Base-by-base conservation (phyloP, 2,888 invertebrate genomes). In the Tholera decimalis region DNA sequence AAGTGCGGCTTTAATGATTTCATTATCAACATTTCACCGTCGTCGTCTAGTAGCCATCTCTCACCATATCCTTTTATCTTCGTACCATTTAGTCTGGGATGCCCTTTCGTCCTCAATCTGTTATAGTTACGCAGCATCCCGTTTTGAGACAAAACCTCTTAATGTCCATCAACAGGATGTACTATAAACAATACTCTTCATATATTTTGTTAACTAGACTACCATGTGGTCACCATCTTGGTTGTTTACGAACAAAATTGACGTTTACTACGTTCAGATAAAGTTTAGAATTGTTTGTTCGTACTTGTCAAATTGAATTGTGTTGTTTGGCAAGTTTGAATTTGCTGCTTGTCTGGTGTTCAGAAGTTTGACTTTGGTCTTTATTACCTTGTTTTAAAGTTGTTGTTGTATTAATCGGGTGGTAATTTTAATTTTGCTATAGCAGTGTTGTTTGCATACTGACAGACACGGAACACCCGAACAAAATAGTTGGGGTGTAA, bases 121-220 rank as follows among this genome's bases (percentile, higher is more conserved):
- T 82, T 76, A 73, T 70, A 75, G 65, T 69, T 63, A 75, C 9
- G 67, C 41, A 66, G 81, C 81, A 76, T 80, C 74, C 76, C 80
- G 73, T 78, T 82, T 78, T 67, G 73, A 76, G 82, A 83, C 85
- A 81, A 83, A 83, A 77, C 82, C 90, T 91, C 91, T 91, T 89
- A 90, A 89, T 86, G 88, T 90, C 92, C 81, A 86, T 93, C 93
- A 91, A 85, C 91, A 88, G 85, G 85, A 87, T 87, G 83, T 83
- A 85, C 61, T 86, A 88, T 87, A 91, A 92, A 90, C 92, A 92
- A 91, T 90, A 83, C 84, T 89, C 88, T 89, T 85, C 86, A 90
- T 91, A 90, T 92, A 91, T 92, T 93, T 91, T 86, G 91, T 92
- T 91, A 91, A 92, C 92, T 90, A 88, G 86, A 87, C 85, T 86